Conservation (phyloP, 2,113 vertebrate species). For the Struthio camelus region DNA sequence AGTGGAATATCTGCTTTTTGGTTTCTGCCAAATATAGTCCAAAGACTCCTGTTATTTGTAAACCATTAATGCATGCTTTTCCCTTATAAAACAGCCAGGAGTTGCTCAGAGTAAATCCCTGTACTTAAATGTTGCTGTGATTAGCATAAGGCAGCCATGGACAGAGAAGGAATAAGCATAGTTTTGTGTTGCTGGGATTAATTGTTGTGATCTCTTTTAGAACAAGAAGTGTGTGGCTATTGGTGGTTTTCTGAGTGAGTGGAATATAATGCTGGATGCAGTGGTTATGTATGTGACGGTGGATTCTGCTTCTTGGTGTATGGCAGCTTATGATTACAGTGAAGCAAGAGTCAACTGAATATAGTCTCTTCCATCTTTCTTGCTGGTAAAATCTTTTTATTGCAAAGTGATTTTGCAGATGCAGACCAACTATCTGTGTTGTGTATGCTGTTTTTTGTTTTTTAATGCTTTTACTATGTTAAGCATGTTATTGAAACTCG, state of each 20-base stretch:
- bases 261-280: neutral
- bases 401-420: neutral
- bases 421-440: neutral
- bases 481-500: neutral
- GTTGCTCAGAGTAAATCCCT: neutral
- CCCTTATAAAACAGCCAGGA: neutral
- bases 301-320: neutral
- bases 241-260: fast-evolving
- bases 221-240: neutral
- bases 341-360: neutral
- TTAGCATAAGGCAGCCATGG: neutral
- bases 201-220: neutral
- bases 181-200: neutral
- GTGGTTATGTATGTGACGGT: neutral
- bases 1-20: neutral
- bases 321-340: neutral
- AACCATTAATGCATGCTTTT: neutral
- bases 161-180: neutral
- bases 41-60: neutral
- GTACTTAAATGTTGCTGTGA: neutral
- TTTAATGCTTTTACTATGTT: neutral
- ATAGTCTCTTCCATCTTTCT: neutral
- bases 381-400: neutral
- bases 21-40: neutral
- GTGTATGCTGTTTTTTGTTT: neutral